These are phyloP conservation scores for Heterotilapia buettikoferi DNA, from an alignment of 2,113 vertebrate genomes.

Conservation along the genomic window DNA sequence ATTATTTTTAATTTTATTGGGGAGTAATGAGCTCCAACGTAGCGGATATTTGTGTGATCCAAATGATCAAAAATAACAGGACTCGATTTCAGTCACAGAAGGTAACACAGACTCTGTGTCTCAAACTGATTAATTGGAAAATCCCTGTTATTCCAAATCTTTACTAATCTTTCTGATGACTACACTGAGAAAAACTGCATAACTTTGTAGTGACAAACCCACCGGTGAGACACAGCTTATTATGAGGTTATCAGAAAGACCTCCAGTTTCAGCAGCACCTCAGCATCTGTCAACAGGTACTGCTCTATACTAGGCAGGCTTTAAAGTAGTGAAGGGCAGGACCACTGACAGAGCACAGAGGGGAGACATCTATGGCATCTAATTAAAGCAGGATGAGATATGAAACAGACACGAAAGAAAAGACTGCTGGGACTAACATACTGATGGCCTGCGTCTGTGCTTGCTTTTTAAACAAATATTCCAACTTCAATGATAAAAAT, in stretches of 20 bases:
- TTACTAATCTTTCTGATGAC: background rate
- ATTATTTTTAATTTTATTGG: background rate
- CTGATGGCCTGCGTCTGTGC: rapidly evolving
- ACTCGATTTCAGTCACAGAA: background rate
- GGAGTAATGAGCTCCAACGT: background rate
- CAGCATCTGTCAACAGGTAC: background rate
- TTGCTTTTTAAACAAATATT: background rate
- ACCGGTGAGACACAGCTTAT: background rate
- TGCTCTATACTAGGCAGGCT: background rate
- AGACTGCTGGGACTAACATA: background rate
- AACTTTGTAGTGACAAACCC: background rate
- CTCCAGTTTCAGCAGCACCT: background rate
- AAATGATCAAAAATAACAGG: background rate
- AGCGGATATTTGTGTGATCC: background rate
- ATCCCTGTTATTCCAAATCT: background rate
- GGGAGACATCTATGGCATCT: background rate
- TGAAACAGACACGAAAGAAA: background rate
- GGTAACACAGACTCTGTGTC: background rate
- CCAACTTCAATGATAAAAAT: background rate
- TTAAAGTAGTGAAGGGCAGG: background rate
- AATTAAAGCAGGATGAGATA: background rate
- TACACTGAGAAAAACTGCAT: background rate
- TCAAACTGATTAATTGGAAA: background rate
- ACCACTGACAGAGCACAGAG: background rate
- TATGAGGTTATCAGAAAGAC: background rate